phyloP scores from a whole-genome alignment of 2,888 invertebrate species.

The Eurytoma californica region DNA sequence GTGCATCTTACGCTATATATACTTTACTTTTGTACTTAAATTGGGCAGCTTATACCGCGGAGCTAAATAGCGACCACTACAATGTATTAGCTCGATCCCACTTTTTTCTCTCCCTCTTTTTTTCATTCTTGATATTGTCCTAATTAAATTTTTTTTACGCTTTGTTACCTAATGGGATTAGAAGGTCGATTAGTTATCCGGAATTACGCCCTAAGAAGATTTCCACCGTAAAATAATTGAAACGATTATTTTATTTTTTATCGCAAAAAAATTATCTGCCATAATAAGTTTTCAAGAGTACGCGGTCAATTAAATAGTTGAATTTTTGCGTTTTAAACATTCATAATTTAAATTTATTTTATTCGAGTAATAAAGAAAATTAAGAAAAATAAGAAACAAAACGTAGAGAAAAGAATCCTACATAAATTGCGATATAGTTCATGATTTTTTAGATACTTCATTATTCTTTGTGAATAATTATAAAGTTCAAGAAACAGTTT shows the following conservation, averaged over 20 bases:
- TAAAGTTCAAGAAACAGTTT: too few species aligned
- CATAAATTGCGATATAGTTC: too few species aligned
- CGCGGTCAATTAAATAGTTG: not conserved
- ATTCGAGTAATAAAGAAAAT: too few species aligned
- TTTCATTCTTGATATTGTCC: slow-evolving; percentile 16
- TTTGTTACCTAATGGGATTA: slow-evolving; percentile 14
- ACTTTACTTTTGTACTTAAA: slow-evolving; percentile 39
- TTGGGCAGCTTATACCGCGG: slow-evolving; percentile 31
- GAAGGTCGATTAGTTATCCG: slow-evolving; percentile 18
- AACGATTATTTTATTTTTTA: not conserved
- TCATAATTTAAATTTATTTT: too few species aligned
- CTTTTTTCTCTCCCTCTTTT: slow-evolving; percentile 7
- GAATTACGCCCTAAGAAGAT: not conserved
- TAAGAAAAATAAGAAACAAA: too few species aligned
- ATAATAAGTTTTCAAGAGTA: not conserved
- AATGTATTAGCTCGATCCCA: slow-evolving; percentile 48
- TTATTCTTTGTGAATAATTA: too few species aligned
- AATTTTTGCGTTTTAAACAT: not conserved
- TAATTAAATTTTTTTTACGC: slow-evolving; percentile 17
- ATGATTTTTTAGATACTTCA: too few species aligned
- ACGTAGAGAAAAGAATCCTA: too few species aligned
- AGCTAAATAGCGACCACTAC: slow-evolving; percentile 48
- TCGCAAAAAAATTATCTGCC: not conserved
- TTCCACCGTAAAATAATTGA: not conserved
- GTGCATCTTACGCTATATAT: slow-evolving; percentile 50